phyloP scores from a whole-genome alignment of 2,888 invertebrate species.

The Auanema sp. region DNA sequence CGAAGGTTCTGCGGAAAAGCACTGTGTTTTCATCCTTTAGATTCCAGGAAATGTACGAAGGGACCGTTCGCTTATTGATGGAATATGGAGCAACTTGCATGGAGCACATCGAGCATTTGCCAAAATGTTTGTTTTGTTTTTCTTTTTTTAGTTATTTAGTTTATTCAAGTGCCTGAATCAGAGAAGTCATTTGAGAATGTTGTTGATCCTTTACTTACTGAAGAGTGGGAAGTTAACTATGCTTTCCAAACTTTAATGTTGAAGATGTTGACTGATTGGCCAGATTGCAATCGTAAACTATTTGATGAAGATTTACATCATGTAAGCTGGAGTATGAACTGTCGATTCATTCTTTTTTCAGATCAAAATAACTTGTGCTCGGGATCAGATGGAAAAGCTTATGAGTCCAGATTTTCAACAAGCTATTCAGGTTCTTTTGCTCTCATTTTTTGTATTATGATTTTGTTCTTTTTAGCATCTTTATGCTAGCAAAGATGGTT shows the following conservation, averaged over 20 bases:
- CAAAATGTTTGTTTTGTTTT: constrained; percentile 34
- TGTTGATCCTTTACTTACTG: constrained; percentile 54
- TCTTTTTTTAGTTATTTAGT: not conserved
- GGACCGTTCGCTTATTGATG: constrained; percentile 59
- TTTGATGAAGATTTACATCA: constrained; percentile 58
- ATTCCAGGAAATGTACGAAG: constrained; percentile 59
- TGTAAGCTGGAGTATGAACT: constrained; percentile 21
- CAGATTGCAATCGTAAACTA: constrained; percentile 48
- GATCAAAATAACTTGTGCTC: constrained; percentile 58
- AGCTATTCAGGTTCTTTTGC: constrained; percentile 35
- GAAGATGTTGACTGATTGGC: constrained; percentile 64
- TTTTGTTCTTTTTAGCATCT: constrained; percentile 33
- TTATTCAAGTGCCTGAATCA: constrained; percentile 30
- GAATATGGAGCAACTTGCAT: constrained; percentile 61
- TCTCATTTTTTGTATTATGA: constrained; percentile 9
- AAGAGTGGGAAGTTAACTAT: constrained; percentile 60
- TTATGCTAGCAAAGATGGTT: constrained; percentile 47
- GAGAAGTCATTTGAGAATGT: constrained; percentile 55
- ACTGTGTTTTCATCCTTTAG: no score
- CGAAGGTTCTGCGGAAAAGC: no score
- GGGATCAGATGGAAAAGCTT: constrained; percentile 59
- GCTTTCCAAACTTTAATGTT: constrained; percentile 59
- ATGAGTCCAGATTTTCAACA: constrained; percentile 46
- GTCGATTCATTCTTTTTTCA: constrained; percentile 20
- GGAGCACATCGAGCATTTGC: constrained; percentile 57